phyloP scores from a whole-genome alignment of 1,140 invertebrate genomes.

The Ceratosolen solmsi region DNA sequence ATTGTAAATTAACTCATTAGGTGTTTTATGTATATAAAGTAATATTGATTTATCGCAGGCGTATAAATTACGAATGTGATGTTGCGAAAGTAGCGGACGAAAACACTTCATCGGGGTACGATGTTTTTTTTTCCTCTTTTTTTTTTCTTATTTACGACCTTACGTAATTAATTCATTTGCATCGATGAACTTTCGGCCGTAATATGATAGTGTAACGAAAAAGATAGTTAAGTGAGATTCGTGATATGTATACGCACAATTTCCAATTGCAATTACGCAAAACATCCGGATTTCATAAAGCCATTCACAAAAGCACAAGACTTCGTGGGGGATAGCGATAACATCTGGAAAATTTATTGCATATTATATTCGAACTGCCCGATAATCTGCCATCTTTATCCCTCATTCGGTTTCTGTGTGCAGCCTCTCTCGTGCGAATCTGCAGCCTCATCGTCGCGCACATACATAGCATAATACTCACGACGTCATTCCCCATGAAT shows the following conservation, averaged over 20 bases:
- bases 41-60: no score
- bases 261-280: conserved; percentile 30
- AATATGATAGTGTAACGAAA: neutral
- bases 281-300: conserved; percentile 41
- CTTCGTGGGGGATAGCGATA: conserved; percentile 34
- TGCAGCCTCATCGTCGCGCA: conserved; percentile 38
- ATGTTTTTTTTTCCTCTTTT: no score
- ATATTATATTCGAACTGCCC: conserved; percentile 34
- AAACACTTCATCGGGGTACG: neutral
- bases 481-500: conserved; percentile 26
- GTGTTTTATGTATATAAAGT: neutral
- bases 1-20: conserved; percentile 37
- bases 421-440: conserved; percentile 17
- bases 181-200: neutral
- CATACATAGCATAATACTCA: conserved; percentile 16
- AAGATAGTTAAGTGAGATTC: neutral
- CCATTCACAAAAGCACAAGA: conserved; percentile 2
- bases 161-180: conserved; percentile 20
- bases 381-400: conserved; percentile 45
- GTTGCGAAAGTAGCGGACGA: neutral
- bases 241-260: neutral
- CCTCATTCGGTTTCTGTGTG: neutral
- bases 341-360: conserved; percentile 43
- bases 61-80: neutral
- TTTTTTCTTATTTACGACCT: no score